Evolutionary conservation across 92 coral and sea anemone species (phyloP), one percentile per base, ranked within the genome.

Genomic region (Phenganax stokvisi): DNA sequence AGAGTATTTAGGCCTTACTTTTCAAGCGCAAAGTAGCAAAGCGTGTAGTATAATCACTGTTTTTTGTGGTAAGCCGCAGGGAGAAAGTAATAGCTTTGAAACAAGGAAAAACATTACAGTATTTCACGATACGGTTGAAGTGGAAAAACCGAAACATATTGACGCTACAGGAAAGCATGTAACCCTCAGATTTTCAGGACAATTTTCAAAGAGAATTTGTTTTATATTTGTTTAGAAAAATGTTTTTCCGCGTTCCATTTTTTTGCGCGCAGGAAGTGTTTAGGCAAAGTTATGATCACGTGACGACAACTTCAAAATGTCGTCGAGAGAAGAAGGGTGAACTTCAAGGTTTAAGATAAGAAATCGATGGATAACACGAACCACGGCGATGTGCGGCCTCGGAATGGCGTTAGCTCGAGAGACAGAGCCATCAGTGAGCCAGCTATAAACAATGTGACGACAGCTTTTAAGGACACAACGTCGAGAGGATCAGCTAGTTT

Each of bases 231-330:
- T 37, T 37, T 37, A 37, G 2, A 37, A 37, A 37, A 37, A 37
- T 37, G 31, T 51, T 11, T 20, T 13, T 58, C 12, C 52, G 64
- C 63, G 55, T 74, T 47, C 58, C 12, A 9, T 15, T 17, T 31
- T 6, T 53, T 13, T 31, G 63, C 9, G 57, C 51, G 79, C 16
- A 56, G 63, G 57, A 51, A 56, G n/a, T 20, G 6, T 28, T 57
- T 10, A 0, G 28, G 37, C 12, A 77, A 59, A 59, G 81, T 77
- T 59, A 30, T 60, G 27, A 25, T 77, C 81, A 77, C 71, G 81
- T 77, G 81, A 77, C 53, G 9, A 10, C 56, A 77, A 47, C 72
- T 62, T 79, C 83, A 79, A 79, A 79, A 79, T 79, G 83, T 79
- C 83, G 83, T 51, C 59, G 61, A n/a, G 65, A 55, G 72, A 76